A percentile compares a stretch with the other conserved stretches of the same genome.
Evolutionary conservation across 2,113 vertebrate genomes (phyloP).

Genomic region (Emydocephalus ijimae): DNA sequence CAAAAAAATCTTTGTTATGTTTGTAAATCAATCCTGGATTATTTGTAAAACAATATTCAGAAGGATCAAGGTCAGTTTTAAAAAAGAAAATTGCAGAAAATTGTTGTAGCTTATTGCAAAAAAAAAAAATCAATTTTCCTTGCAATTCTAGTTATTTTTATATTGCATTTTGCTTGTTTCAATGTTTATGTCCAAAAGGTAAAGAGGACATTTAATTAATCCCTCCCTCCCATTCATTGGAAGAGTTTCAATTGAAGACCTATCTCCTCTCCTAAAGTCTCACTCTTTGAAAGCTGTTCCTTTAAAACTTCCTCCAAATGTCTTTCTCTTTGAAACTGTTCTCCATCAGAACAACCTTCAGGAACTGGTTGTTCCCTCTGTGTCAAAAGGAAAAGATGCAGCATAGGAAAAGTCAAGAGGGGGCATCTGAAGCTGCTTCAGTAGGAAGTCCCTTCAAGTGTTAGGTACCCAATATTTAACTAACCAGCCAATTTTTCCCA

Average conservation of each 20-base stretch:
- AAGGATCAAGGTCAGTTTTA: background rate
- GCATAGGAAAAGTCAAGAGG: background rate
- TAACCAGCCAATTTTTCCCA: background rate
- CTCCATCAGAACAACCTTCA: background rate
- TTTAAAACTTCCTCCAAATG: background rate
- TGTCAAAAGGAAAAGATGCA: background rate
- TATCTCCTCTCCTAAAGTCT: background rate
- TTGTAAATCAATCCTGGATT: conserved; percentile 9
- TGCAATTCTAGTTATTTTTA: background rate
- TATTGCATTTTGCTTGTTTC: background rate
- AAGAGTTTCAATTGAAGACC: background rate
- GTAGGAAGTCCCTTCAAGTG: background rate
- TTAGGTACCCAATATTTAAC: background rate
- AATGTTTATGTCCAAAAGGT: background rate
- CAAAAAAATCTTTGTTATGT: background rate
- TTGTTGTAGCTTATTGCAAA: background rate
- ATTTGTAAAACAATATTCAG: background rate
- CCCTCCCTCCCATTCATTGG: background rate
- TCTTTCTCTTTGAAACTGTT: background rate
- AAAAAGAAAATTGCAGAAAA: background rate
- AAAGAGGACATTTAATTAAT: background rate
- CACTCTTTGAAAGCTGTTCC: background rate
- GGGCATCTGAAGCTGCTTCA: background rate
- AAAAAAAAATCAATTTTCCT: background rate
- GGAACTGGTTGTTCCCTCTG: background rate